Evolutionary conservation across 2,113 vertebrate species (phyloP).

Genomic region (Phyllostomus discolor): DNA sequence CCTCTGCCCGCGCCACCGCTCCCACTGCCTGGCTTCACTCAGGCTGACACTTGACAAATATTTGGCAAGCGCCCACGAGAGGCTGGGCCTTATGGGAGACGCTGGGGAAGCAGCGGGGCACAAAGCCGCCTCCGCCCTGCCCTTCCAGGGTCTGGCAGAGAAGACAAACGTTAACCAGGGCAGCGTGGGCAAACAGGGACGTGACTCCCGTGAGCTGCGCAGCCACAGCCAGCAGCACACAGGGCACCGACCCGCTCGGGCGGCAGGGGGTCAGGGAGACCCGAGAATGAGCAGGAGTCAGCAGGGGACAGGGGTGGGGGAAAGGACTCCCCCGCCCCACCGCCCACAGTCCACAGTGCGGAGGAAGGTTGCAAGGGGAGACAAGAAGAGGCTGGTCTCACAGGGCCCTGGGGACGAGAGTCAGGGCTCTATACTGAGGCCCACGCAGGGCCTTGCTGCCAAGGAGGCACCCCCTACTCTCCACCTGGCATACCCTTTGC

Average conservation of each 20-base stretch:
- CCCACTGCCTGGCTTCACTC: neutral
- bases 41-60: neutral
- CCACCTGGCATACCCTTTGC: neutral
- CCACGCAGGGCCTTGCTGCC: neutral
- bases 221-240: neutral
- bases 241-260: neutral
- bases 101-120: neutral
- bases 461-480: neutral
- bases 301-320: neutral
- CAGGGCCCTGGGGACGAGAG: accelerated
- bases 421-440: neutral
- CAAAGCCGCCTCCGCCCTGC: neutral
- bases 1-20: neutral
- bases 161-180: neutral
- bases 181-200: neutral
- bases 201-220: neutral
- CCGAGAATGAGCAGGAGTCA: neutral
- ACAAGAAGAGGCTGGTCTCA: neutral
- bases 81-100: neutral
- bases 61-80: neutral
- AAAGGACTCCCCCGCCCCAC: neutral
- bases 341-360: neutral
- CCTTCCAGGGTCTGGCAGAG: neutral
- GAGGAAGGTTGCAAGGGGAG: neutral
- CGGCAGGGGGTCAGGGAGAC: neutral